Percentiles rank a stretch among this genome's conserved stretches.
phyloP scores from a whole-genome alignment of 2,113 vertebrate species.

The Leucoraja erinaceus region DNA sequence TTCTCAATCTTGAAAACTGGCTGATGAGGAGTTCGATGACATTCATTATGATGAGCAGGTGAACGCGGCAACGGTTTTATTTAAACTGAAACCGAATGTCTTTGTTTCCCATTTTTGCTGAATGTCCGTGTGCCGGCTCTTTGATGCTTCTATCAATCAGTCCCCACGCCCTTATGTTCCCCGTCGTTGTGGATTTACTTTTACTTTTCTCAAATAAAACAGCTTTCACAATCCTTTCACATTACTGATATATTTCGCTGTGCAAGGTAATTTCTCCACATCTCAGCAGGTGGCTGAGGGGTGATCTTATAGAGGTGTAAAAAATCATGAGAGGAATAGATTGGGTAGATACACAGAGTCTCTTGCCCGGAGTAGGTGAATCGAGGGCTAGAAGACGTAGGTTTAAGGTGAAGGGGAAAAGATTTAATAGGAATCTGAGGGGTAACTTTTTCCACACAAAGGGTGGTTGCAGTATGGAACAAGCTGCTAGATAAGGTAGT shows the following conservation, averaged over 20 bases:
- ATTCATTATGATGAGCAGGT: neutral
- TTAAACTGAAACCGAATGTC: neutral
- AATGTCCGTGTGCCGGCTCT: neutral
- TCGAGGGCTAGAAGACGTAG: no score
- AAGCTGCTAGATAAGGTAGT: no score
- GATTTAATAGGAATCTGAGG: no score
- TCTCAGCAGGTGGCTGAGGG: neutral
- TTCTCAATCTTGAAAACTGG: neutral
- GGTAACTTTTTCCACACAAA: no score
- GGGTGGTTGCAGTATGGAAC: no score
- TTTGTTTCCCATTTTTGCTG: neutral
- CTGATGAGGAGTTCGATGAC: neutral
- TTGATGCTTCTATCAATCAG: neutral
- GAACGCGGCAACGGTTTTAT: neutral
- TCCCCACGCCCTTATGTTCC: no score
- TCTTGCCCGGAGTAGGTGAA: no score
- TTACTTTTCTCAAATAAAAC: neutral
- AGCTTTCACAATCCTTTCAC: neutral
- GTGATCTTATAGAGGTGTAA: no score
- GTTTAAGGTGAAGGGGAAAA: no score
- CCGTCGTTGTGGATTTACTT: neutral
- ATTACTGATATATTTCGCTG: neutral
- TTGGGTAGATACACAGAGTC: no score
- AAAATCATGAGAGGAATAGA: no score
- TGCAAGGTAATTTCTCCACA: neutral